phyloP scores from a whole-genome alignment of 2,888 invertebrate genomes.

The Ryuthela nishihirai region DNA sequence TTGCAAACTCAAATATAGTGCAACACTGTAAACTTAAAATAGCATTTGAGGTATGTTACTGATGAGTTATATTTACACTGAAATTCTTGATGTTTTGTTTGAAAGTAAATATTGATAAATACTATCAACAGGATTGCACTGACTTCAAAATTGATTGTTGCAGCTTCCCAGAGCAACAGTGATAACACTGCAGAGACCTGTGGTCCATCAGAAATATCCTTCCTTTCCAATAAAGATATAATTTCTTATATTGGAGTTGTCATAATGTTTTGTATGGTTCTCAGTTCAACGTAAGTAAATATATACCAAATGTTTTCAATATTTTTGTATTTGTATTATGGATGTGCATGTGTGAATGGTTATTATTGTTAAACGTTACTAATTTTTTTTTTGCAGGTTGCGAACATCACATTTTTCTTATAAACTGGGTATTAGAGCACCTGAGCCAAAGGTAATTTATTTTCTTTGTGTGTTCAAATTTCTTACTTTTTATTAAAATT shows the following conservation, averaged over 20 bases:
- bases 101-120: background rate
- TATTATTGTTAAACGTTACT: background rate
- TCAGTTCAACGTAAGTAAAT: slow-evolving; percentile 46
- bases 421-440: slow-evolving; percentile 46
- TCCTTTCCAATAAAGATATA: slow-evolving; percentile 46
- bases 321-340: no score
- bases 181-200: slow-evolving; percentile 40
- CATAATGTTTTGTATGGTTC: slow-evolving; percentile 51
- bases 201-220: slow-evolving; percentile 42
- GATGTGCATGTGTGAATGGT: no score
- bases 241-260: slow-evolving; percentile 52
- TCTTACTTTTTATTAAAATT: no score
- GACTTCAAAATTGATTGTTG: background rate
- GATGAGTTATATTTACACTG: background rate
- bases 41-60: no score
- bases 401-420: slow-evolving; percentile 47
- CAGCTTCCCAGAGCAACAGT: background rate
- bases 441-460: slow-evolving; percentile 32
- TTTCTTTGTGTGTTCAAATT: no score
- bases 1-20: background rate
- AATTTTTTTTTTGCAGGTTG: slow-evolving; percentile 45
- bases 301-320: no score
- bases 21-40: no score
- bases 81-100: background rate
- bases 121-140: background rate